These are phyloP conservation scores for Calephelis nemesis DNA, from an alignment of 1,140 invertebrate genomes.

Conservation along the genomic window DNA sequence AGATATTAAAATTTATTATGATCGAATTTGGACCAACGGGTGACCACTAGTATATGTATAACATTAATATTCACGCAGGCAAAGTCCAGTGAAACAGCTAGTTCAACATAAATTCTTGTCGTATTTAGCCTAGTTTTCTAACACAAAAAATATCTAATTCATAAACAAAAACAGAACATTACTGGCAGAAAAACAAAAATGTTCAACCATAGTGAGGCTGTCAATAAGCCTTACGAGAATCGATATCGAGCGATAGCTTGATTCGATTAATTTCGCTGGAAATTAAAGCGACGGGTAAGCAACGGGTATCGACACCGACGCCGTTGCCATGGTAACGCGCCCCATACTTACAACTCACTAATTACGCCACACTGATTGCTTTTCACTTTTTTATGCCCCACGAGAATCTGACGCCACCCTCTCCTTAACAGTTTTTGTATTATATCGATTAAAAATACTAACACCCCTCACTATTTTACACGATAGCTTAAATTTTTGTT, in stretches of 20 bases:
- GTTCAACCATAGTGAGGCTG: conserved; percentile 1
- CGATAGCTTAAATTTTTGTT: conserved; percentile 6
- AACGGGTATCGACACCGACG: conserved; percentile 69
- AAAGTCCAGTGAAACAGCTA: too few relatives aligned
- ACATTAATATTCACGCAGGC: too few relatives aligned
- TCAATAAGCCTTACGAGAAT: conserved; percentile 33
- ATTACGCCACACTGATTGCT: conserved; percentile 78
- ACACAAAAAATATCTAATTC: too few relatives aligned
- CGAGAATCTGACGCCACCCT: conserved; percentile 72
- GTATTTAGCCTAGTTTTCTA: too few relatives aligned
- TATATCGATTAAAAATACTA: conserved; percentile 49
- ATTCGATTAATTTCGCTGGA: conserved; percentile 74
- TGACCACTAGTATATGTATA: too few relatives aligned
- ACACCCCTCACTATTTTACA: background rate
- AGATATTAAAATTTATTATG: too few relatives aligned
- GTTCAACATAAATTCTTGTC: background rate
- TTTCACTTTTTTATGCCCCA: conserved; percentile 76
- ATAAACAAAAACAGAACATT: conserved; percentile 11
- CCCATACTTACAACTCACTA: conserved; percentile 76
- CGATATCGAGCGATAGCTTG: conserved; percentile 61
- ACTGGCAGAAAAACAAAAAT: conserved; percentile 6
- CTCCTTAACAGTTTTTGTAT: conserved; percentile 52
- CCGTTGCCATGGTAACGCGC: conserved; percentile 70
- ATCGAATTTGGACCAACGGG: too few relatives aligned
- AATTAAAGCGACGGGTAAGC: conserved; percentile 73